Percentiles rank a stretch among this genome's conserved stretches.
Conservation (phyloP, 2,797 vertebrate genomes). For the Myotis findleyi region DNA sequence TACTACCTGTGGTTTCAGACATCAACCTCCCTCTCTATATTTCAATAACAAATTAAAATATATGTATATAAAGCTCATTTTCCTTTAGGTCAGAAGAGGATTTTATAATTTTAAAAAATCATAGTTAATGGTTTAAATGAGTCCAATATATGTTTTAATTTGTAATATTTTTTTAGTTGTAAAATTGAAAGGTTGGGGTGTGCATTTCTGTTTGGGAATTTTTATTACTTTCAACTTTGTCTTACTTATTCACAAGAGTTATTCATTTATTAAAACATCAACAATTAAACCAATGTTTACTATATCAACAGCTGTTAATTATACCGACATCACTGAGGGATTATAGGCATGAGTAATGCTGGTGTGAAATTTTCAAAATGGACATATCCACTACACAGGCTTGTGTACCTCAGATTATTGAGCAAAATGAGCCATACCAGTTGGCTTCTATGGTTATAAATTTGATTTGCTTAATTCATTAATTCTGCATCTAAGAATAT, state of each 20-base stretch:
- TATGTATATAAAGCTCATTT: neutral
- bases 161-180: neutral
- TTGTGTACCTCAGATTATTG: neutral
- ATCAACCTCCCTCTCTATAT: too few species aligned
- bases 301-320: conserved; percentile 19
- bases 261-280: conserved; percentile 21
- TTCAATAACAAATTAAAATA: neutral
- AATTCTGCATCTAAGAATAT: conserved; percentile 35
- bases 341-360: conserved; percentile 29
- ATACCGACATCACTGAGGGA: neutral
- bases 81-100: neutral
- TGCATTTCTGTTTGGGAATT: neutral
- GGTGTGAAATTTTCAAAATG: conserved; percentile 29
- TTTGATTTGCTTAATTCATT: conserved; percentile 41
- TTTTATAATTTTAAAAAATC: neutral
- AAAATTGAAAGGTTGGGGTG: neutral
- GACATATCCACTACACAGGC: conserved; percentile 2
- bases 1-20: neutral
- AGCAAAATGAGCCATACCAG: conserved; percentile 7
- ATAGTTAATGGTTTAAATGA: neutral
- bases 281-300: conserved; percentile 37
- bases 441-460: neutral
- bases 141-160: conserved; percentile 6
- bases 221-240: conserved; percentile 34
- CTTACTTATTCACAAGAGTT: neutral